Conservation (phyloP, 2,888 invertebrate genomes). For the Syritta pipiens region DNA sequence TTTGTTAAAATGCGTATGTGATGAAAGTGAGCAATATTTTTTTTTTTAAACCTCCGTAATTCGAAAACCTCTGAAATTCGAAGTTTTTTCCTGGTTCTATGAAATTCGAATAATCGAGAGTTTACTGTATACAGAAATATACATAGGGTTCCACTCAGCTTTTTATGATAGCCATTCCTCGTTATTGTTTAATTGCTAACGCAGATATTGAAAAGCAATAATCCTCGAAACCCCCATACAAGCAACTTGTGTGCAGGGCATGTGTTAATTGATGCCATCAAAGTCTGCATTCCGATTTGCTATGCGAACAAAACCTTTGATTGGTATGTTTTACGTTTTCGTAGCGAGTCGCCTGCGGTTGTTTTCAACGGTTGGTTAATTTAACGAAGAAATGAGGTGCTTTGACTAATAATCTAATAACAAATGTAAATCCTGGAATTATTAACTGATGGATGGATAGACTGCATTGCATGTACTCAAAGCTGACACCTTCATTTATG, state of each 20-base stretch:
- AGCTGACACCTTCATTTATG: neutral
- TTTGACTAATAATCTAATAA: constrained; percentile 32
- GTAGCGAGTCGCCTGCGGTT: neutral
- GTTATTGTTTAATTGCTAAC: too few relatives aligned
- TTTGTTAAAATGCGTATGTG: too few relatives aligned
- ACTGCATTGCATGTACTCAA: neutral
- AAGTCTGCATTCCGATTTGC: neutral
- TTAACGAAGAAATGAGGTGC: constrained; percentile 19
- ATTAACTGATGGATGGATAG: constrained; percentile 9
- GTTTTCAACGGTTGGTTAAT: constrained; percentile 26
- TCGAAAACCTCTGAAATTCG: too few relatives aligned
- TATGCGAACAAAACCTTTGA: neutral
- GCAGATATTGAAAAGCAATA: neutral
- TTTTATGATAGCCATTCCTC: too few relatives aligned
- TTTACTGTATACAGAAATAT: too few relatives aligned
- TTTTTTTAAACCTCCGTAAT: too few relatives aligned
- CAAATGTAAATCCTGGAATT: constrained; percentile 26
- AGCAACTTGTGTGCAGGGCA: neutral
- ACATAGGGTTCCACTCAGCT: too few relatives aligned
- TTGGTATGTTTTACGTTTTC: neutral
- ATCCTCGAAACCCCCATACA: neutral
- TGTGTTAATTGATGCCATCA: neutral
- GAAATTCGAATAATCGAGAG: too few relatives aligned
- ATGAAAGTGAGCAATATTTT: too few relatives aligned
- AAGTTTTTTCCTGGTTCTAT: too few relatives aligned